Evolutionary conservation across 2,113 vertebrate genomes (phyloP).

Genomic region (Cariama cristata): DNA sequence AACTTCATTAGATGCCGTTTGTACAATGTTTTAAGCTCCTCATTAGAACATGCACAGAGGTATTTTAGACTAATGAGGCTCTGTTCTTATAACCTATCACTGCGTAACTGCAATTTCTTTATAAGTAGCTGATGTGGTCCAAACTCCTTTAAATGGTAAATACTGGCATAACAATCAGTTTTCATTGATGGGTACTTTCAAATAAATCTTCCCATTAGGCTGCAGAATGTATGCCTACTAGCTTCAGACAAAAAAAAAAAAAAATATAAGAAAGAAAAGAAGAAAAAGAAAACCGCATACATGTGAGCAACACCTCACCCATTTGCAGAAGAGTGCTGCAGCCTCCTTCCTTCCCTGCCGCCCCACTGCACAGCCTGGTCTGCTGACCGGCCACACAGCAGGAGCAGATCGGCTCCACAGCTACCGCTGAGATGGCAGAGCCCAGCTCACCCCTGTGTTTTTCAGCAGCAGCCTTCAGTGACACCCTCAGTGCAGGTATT

Average conservation of each 20-base stretch:
- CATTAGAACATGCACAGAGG: background rate
- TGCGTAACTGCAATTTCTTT: background rate
- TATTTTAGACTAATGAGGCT: conserved; percentile 25
- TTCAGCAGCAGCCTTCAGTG: background rate
- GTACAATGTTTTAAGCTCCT: conserved; percentile 33
- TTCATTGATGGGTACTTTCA: background rate
- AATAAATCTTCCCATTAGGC: background rate
- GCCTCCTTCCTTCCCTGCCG: background rate
- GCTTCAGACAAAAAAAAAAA: background rate
- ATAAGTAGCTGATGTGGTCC: background rate
- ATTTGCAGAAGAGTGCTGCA: too few species aligned
- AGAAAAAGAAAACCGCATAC: background rate
- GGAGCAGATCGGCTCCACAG: background rate
- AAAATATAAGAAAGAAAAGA: background rate
- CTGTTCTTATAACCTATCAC: background rate
- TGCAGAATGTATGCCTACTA: background rate
- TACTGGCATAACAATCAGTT: background rate
- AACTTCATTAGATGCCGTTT: conserved; percentile 42
- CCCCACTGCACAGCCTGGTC: background rate
- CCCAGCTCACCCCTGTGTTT: background rate
- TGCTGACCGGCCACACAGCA: background rate
- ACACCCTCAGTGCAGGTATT: background rate
- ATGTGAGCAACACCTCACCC: fast-evolving
- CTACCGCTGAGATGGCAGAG: background rate
- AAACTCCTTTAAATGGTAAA: background rate